These are phyloP conservation scores for Sigmodon hispidus DNA, from an alignment of 2,113 vertebrate species.

Conservation along the genomic window DNA sequence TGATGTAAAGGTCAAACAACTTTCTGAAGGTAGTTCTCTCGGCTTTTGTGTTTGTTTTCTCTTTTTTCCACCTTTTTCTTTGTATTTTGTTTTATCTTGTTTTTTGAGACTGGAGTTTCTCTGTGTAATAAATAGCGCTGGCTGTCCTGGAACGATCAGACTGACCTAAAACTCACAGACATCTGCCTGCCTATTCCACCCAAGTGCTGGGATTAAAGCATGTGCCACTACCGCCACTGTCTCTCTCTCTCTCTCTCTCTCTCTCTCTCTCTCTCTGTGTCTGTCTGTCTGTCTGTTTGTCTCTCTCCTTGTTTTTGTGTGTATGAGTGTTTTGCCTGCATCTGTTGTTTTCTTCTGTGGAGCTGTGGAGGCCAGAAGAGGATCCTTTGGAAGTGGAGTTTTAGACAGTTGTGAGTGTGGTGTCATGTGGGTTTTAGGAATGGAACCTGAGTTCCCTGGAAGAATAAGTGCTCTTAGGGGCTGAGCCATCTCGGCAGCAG, in stretches of 20 bases:
- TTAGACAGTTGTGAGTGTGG: background rate
- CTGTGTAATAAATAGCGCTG: background rate
- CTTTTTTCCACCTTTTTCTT: background rate
- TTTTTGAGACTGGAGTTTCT: background rate
- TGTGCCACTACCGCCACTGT: too few relatives aligned
- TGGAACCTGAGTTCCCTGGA: background rate
- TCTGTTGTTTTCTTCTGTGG: background rate
- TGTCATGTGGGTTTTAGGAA: background rate
- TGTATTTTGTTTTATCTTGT: too few relatives aligned
- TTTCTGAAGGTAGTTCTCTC: background rate
- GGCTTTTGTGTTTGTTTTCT: background rate
- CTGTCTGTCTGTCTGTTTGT: fast-evolving
- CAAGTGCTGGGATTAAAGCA: background rate
- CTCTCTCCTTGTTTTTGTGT: background rate
- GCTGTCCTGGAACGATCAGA: background rate
- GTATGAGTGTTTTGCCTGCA: background rate
- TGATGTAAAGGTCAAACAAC: background rate
- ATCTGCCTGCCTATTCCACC: background rate
- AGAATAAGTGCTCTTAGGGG: background rate
- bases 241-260: too few relatives aligned
- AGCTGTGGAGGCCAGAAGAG: background rate
- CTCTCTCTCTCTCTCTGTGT: too few relatives aligned
- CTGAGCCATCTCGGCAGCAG: background rate
- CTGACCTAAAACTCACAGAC: too few relatives aligned
- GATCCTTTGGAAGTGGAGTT: background rate